Evolutionary conservation across 2,888 invertebrate genomes (phyloP).

Genomic region (Strigamia maritima): DNA sequence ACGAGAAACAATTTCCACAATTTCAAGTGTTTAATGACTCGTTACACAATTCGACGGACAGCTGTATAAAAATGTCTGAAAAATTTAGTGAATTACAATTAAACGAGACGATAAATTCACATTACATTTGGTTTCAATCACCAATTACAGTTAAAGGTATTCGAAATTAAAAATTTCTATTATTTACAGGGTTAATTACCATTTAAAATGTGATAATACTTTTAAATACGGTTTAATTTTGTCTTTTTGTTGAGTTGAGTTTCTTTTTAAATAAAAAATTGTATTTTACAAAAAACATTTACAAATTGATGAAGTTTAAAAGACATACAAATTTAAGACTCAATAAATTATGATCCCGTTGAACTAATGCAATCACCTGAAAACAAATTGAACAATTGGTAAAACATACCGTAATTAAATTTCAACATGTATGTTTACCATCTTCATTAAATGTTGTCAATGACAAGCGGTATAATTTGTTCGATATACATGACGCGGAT

Average conservation of each 20-base stretch:
- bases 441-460: constrained; percentile 86
- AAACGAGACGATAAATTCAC: background rate
- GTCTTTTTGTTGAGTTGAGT: background rate
- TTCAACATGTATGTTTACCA: constrained; percentile 53
- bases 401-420: too few relatives aligned
- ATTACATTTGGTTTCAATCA: constrained; percentile 29
- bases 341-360: constrained; percentile 65
- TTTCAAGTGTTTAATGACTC: background rate
- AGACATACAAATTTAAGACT: background rate
- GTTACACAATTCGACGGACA: background rate
- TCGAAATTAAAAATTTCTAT: background rate
- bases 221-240: background rate
- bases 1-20: background rate
- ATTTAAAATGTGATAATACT: background rate
- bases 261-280: background rate
- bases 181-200: background rate
- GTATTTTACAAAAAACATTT: constrained; percentile 1
- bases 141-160: constrained; percentile 9
- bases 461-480: constrained; percentile 79
- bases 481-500: constrained; percentile 62
- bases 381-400: constrained; percentile 44
- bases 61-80: background rate
- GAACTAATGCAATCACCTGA: constrained; percentile 75
- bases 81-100: background rate
- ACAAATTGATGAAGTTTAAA: too few relatives aligned